These are phyloP conservation scores for Epinephelus lanceolatus DNA, from an alignment of 2,113 vertebrate genomes.

Conservation along the genomic window DNA sequence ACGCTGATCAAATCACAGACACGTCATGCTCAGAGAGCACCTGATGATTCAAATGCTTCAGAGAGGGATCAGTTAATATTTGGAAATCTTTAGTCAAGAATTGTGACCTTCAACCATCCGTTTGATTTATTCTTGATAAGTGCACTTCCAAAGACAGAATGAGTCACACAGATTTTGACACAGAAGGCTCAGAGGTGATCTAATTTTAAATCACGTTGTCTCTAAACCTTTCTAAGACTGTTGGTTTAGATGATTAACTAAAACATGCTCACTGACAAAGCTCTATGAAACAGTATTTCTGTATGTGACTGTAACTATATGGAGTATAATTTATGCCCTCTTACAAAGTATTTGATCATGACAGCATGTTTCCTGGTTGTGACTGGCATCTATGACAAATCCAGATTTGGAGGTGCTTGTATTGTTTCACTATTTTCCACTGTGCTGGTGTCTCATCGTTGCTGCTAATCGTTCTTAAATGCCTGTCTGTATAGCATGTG, in stretches of 20 bases:
- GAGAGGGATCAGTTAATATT: not conserved
- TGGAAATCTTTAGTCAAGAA: conserved; percentile 47
- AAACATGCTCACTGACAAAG: not conserved
- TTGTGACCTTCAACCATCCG: conserved; percentile 9
- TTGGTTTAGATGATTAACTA: not conserved
- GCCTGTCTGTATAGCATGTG: conserved; percentile 67
- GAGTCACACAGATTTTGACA: conserved; percentile 21
- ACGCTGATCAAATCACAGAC: conserved; percentile 76
- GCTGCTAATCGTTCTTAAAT: conserved; percentile 62
- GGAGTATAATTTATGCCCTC: conserved; percentile 28
- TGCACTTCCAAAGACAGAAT: conserved; percentile 65
- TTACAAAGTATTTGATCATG: conserved; percentile 81
- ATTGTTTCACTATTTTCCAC: conserved; percentile 61
- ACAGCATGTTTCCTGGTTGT: conserved; percentile 87
- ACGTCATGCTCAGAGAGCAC: conserved; percentile 85
- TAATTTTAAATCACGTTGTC: conserved; percentile 13
- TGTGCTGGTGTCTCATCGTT: conserved; percentile 63
- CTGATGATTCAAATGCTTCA: conserved; percentile 28
- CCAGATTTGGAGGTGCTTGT: conserved; percentile 69
- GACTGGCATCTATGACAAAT: conserved; percentile 77
- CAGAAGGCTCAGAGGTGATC: conserved; percentile 9
- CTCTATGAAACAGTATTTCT: conserved; percentile 42
- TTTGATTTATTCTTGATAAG: conserved; percentile 59
- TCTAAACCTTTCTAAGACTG: conserved; percentile 25
- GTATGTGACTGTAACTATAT: not conserved